Evolutionary conservation across 2,888 invertebrate genomes (phyloP).

Genomic region (Melinopterus prodromus): DNA sequence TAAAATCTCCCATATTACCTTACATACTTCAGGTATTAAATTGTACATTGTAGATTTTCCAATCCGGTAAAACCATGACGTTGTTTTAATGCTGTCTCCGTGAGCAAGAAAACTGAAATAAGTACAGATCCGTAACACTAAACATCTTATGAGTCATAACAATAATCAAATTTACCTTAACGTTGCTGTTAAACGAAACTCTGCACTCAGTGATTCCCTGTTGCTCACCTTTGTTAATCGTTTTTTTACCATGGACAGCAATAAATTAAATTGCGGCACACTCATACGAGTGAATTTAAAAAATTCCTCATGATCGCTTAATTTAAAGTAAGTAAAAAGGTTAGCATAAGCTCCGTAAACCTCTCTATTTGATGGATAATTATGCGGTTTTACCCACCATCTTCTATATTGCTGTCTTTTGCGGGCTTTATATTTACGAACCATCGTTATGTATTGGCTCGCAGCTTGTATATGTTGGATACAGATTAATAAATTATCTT

Average conservation of each 20-base stretch:
- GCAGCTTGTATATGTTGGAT: too few species aligned
- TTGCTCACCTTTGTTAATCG: background rate
- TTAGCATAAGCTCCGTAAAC: background rate
- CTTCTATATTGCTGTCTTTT: too few species aligned
- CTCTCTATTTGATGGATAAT: background rate
- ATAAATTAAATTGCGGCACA: background rate
- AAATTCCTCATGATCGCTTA: background rate
- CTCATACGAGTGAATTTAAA: background rate
- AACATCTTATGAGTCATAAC: background rate
- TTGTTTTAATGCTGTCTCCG: background rate
- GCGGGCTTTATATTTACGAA: too few species aligned
- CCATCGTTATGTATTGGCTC: too few species aligned
- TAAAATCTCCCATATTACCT: conserved; percentile 23
- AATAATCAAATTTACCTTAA: background rate
- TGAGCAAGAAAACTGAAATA: background rate
- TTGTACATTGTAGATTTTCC: background rate
- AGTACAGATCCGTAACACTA: background rate
- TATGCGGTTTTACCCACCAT: background rate
- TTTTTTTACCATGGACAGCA: background rate
- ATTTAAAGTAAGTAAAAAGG: background rate
- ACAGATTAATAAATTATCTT: too few species aligned
- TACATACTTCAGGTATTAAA: conserved; percentile 26
- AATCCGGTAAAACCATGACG: background rate
- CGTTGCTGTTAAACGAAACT: background rate
- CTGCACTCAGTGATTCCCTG: background rate